Evolutionary conservation across 2,113 vertebrate genomes (phyloP), one percentile per base, ranked within the genome.

Genomic region (Ophiodon elongatus): DNA sequence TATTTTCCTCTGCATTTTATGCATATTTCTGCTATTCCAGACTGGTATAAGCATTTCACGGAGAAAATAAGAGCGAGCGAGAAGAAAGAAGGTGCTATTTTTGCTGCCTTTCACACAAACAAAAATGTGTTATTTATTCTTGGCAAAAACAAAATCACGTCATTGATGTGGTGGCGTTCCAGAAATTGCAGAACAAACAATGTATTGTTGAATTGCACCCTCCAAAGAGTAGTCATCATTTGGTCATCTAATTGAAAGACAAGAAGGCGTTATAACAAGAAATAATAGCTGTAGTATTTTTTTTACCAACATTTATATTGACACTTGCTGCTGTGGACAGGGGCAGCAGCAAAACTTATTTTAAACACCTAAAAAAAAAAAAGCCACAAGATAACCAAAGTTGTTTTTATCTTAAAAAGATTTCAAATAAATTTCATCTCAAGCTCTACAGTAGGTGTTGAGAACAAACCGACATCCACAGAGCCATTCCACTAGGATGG

Each of bases 1-100:
- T 63, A 62, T 59, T 82, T 84, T 52, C 62, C 39, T 35, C 13
- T 41, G 54, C 59, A n/a, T 14, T 41, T 54, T n/a, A 5, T 33
- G 17, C 47, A 59, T 31, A 13, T 11, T 41, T 56, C 74, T 5
- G 0, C 35, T 54, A 60, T 69, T 29, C 27, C 23, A 69, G 45
- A 78, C 73, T 73, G 65, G 50, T 76, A 31, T 1, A 25, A 59
- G 14, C 27, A 14, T 39, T 79, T 64, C 21, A 57, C 41, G 11
- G 43, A 63, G n/a, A 21, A 63, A 67, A 45, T 59, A 27, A 62
- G 56, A 62, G 10, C 1, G 25, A 50, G 33, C 10, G 1, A 47
- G 50, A 39, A 50, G 54, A 47, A 71, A 64, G 6, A 13, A 57
- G 7, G 21, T 3, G 47, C 45, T 21, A 3, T 76, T 39, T 65